Base-by-base conservation (phyloP, 1,140 invertebrate genomes). In the Luehdorfia chinensis region DNA sequence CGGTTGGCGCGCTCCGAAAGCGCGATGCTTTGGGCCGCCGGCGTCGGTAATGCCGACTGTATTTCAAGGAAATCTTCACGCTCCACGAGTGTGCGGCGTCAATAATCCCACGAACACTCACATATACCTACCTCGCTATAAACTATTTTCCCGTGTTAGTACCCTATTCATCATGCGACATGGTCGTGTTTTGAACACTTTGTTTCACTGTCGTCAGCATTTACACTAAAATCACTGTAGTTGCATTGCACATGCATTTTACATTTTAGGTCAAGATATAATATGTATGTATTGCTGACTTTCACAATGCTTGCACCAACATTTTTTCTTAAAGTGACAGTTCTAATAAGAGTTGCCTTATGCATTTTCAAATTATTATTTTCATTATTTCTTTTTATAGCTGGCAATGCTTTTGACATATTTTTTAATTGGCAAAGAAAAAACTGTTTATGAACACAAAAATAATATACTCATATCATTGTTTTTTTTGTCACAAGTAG, bases 31-130 rank as follows among this genome's bases (percentile, higher is more conserved):
- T 64, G 63, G 54, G 45, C 55, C 57, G 66, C 55, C 74, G 67
- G 73, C 70, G 68, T 68, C 69, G 59, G 63, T 61, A 39, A 53
- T 70, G 64, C 54, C 45, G 62, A 55, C 52, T 59, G 68, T 74
- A 78, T 75, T 80, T 80, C 78, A 77, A 83, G 76, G 76, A 84
- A 83, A 83, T 75, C 62, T 75, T n/a, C n/a, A n/a, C n/a, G n/a
- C 62, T 79, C 61, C 55, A 61, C 60, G 57, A 62, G 47, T 69
- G 61, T 61, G 59, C 55, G 51, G 58, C 60, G 60, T 62, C 66
- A 52, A 58, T 64, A 67, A 48, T 39, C 55, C 59, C 64, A 63
- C 43, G 47, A 47, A 55, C 44, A 46, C 62, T 55, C 51, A 55
- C 67, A 62, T 62, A 48, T 53, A 21, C 19, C 36, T 52, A 19